A percentile compares a stretch with the other conserved stretches of the same genome.
Conservation (phyloP, 2,113 vertebrate genomes). For the Nothoprocta pentlandii region DNA sequence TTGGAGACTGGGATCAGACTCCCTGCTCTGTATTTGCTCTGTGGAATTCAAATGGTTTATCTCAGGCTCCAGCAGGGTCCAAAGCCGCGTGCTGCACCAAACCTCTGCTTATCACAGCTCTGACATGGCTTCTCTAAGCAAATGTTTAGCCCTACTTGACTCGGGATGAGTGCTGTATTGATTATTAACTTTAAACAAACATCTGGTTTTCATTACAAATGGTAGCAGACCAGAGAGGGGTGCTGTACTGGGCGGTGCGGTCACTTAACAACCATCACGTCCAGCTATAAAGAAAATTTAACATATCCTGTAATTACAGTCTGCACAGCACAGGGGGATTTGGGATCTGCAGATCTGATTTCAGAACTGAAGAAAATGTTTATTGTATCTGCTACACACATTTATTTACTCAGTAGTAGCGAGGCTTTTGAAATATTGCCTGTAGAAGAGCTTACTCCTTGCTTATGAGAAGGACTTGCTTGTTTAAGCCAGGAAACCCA, state of each 20-base stretch:
- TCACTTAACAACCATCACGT: slow-evolving; percentile 83
- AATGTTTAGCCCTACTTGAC: slow-evolving; percentile 85
- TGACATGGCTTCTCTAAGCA: slow-evolving; percentile 87
- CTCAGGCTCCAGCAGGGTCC: slow-evolving; percentile 77
- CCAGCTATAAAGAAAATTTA: slow-evolving; percentile 87
- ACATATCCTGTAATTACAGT: slow-evolving; percentile 89
- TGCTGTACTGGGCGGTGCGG: slow-evolving; percentile 78
- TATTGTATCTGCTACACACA: slow-evolving; percentile 78
- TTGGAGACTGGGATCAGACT: background rate
- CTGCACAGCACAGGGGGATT: slow-evolving; percentile 76
- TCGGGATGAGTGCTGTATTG: slow-evolving; percentile 83
- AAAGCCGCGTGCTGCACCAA: slow-evolving; percentile 63
- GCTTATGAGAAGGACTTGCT: slow-evolving; percentile 64
- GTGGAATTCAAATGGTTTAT: slow-evolving; percentile 86
- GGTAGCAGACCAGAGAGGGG: slow-evolving; percentile 79
- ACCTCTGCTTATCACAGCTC: slow-evolving; percentile 74
- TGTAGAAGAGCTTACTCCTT: slow-evolving; percentile 24
- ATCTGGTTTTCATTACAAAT: slow-evolving; percentile 90
- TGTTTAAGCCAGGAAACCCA: slow-evolving; percentile 65
- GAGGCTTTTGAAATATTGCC: slow-evolving; percentile 68
- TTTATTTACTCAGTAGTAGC: slow-evolving; percentile 78
- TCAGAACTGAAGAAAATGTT: slow-evolving; percentile 81
- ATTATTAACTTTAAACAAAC: slow-evolving; percentile 88
- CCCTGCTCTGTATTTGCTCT: background rate
- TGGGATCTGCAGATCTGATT: slow-evolving; percentile 80